Conservation (phyloP, 2,888 invertebrate genomes). For the Pteria penguin region DNA sequence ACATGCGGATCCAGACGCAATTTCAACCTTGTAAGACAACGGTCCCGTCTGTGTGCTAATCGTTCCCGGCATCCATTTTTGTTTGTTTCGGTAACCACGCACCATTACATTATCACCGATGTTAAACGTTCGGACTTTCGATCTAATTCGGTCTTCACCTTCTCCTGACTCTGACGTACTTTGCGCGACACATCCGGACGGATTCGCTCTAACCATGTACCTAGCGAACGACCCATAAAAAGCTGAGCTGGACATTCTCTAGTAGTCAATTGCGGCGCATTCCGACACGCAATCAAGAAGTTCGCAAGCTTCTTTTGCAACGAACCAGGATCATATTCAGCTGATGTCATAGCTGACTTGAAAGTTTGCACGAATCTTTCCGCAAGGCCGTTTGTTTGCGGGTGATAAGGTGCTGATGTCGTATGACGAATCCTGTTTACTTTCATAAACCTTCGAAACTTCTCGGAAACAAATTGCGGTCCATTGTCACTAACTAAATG, state of each 20-base stretch:
- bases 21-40: neutral
- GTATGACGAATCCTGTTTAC: conserved; percentile 49
- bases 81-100: neutral
- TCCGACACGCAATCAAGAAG: conserved; percentile 36
- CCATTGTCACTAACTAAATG: conserved; percentile 48
- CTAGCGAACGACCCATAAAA: neutral
- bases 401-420: conserved; percentile 50
- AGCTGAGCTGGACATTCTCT: neutral
- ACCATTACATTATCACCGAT: neutral
- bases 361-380: conserved; percentile 54
- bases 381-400: conserved; percentile 50
- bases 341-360: conserved; percentile 44
- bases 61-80: neutral
- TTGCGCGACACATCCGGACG: neutral
- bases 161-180: neutral
- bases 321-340: conserved; percentile 18
- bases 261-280: conserved; percentile 26
- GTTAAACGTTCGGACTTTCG: neutral
- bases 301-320: conserved; percentile 35
- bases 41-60: neutral
- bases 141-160: neutral
- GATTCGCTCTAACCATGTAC: neutral
- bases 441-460: conserved; percentile 19
- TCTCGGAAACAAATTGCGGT: conserved; percentile 43
- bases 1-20: neutral